Percentiles rank a stretch among this genome's conserved stretches.
These are phyloP conservation scores for Trematomus bernacchii DNA, from an alignment of 2,797 vertebrate species.

Conservation along the genomic window DNA sequence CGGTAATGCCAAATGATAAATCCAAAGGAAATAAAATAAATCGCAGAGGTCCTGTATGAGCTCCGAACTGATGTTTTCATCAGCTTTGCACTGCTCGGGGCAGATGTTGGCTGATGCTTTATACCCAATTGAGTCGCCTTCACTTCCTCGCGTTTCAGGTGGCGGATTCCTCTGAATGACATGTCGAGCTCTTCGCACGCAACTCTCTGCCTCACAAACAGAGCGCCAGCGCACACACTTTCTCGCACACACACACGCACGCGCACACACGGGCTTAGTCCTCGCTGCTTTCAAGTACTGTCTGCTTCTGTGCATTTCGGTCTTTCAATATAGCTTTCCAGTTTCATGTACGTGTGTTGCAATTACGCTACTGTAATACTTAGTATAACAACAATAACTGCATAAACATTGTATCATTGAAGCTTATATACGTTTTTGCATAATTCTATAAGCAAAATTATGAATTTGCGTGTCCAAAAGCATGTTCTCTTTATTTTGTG, in stretches of 20 bases:
- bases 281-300: conserved; percentile 53
- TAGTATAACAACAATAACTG: background rate
- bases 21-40: conserved; percentile 69
- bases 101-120: conserved; percentile 89
- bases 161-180: conserved; percentile 90
- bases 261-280: conserved; percentile 29
- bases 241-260: background rate
- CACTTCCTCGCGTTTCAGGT: conserved; percentile 90
- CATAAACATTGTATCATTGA: rapidly evolving
- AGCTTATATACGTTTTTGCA: background rate
- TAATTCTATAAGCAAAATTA: background rate
- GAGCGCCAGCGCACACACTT: conserved; percentile 38
- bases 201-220: conserved; percentile 86
- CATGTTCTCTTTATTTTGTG: background rate
- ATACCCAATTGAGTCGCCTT: conserved; percentile 87
- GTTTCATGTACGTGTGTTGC: background rate
- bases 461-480: background rate
- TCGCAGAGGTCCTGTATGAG: conserved; percentile 54
- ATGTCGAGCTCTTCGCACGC: conserved; percentile 90
- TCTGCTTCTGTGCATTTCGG: conserved; percentile 3
- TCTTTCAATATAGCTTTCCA: rapidly evolving
- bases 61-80: conserved; percentile 83
- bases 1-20: conserved; percentile 68
- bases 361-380: too few species aligned
- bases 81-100: conserved; percentile 77